These are phyloP conservation scores for Eurypyga helias DNA, from an alignment of 2,113 vertebrate species.

Conservation along the genomic window DNA sequence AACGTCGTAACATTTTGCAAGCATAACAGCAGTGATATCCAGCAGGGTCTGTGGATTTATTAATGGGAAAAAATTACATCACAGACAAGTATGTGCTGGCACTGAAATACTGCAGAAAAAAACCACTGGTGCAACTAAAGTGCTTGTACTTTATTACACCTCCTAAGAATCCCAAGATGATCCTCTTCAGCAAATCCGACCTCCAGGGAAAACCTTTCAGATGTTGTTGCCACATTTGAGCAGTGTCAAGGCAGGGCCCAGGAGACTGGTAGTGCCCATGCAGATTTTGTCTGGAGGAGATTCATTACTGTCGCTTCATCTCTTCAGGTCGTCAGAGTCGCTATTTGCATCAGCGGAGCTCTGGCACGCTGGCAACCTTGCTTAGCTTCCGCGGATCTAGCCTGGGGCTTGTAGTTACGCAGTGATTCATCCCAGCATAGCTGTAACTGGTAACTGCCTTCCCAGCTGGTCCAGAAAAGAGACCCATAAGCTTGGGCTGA, in stretches of 20 bases:
- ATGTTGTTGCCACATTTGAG: background rate
- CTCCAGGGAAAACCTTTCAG: background rate
- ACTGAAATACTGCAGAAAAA: background rate
- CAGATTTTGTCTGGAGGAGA: background rate
- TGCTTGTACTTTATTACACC: background rate
- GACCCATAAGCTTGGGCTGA: background rate
- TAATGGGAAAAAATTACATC: conserved; percentile 43
- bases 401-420: background rate
- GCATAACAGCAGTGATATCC: background rate
- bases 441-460: background rate
- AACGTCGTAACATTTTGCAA: background rate
- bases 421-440: background rate
- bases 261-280: background rate
- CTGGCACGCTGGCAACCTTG: background rate
- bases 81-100: conserved; percentile 25
- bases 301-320: background rate
- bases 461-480: background rate
- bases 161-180: background rate
- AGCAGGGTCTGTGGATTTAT: background rate
- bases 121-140: background rate
- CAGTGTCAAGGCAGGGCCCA: background rate
- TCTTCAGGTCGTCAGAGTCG: background rate
- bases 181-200: background rate
- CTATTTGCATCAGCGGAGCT: background rate
- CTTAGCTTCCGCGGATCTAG: background rate